Evolutionary conservation across 37 sponge, comb jelly and placozoan genomes (phyloP).

Genomic region (Chondrosia reniformis): DNA sequence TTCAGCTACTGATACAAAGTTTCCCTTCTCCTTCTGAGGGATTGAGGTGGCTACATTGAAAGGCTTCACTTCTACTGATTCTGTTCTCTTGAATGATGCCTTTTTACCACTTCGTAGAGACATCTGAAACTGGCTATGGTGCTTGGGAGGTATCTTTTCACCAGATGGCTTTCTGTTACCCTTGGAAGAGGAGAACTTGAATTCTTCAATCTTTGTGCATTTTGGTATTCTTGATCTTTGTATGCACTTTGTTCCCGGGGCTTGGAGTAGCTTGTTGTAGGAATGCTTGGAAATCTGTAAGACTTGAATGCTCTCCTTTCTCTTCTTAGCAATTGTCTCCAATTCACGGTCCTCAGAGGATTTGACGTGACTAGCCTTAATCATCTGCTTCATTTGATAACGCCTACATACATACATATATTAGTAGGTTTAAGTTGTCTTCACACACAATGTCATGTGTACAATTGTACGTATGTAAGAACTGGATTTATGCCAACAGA

Average conservation of each 20-base stretch:
- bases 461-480: not conserved
- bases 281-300: constrained; percentile 42
- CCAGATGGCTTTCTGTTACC: not conserved
- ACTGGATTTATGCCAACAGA: not conserved
- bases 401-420: not conserved
- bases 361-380: constrained; percentile 8
- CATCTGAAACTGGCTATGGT: constrained; percentile 31
- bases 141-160: not conserved
- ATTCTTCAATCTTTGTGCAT: constrained; percentile 48
- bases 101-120: constrained; percentile 22
- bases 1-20: constrained; percentile 41
- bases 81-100: constrained; percentile 12
- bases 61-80: constrained; percentile 42
- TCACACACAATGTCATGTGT: too few relatives aligned
- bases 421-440: not conserved
- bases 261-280: constrained; percentile 35
- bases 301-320: constrained; percentile 33
- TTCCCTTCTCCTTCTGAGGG: not conserved
- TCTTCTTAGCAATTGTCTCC: constrained; percentile 50
- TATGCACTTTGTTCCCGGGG: constrained; percentile 17
- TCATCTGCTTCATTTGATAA: not conserved
- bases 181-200: constrained; percentile 36
- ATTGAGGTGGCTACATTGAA: constrained; percentile 47
- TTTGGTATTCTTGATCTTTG: constrained; percentile 8
- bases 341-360: constrained; percentile 57